phyloP scores from a whole-genome alignment of 2,113 vertebrate species.

The Trogon surrucura region DNA sequence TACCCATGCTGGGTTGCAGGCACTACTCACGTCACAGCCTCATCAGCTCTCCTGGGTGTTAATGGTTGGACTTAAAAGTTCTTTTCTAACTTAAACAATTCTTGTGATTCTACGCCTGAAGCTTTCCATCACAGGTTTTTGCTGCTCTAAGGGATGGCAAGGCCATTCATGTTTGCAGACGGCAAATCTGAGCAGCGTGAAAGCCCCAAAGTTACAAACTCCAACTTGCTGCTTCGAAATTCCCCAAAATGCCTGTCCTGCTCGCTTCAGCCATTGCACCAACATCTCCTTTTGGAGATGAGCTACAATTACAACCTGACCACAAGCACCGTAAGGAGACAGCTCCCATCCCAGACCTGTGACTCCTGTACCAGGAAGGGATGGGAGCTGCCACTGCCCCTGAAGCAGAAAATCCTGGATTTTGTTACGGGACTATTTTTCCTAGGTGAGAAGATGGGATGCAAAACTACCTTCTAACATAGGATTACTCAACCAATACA shows the following conservation, averaged over 20 bases:
- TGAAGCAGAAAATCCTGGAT: background rate
- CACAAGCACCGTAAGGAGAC: background rate
- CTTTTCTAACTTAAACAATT: background rate
- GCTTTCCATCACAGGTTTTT: background rate
- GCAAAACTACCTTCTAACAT: background rate
- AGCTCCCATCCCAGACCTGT: background rate
- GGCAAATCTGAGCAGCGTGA: background rate
- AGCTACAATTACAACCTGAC: background rate
- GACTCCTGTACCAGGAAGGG: background rate
- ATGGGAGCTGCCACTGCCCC: background rate
- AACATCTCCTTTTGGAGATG: background rate
- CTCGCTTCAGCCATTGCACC: accelerated
- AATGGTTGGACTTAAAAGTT: background rate
- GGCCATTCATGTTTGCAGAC: accelerated
- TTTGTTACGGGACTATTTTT: background rate
- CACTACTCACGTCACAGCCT: background rate
- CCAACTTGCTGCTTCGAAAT: background rate
- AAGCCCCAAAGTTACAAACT: background rate
- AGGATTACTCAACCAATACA: background rate
- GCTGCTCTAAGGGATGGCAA: background rate
- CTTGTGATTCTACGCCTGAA: background rate
- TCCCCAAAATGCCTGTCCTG: background rate
- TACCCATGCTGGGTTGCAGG: accelerated
- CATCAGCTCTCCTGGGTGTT: background rate
- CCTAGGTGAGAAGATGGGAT: background rate